Evolutionary conservation across 2,888 invertebrate genomes (phyloP).

Genomic region (Sarcophaga carnaria): DNA sequence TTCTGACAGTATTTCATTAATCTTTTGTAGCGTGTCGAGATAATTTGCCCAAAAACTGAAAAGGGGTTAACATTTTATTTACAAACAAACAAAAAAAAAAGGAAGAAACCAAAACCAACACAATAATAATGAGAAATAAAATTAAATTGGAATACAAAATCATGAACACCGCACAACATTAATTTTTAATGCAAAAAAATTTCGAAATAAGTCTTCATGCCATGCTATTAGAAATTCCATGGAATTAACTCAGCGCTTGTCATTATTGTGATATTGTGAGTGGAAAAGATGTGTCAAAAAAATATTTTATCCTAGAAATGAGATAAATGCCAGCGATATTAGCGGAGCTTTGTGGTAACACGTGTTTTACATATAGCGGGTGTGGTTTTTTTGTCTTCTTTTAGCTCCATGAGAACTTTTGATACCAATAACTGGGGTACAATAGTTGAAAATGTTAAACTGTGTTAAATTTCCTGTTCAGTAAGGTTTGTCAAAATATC

Average conservation of each 20-base stretch:
- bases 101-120: neutral
- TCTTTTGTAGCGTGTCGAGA: constrained; percentile 62
- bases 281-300: neutral
- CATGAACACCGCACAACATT: constrained; percentile 5
- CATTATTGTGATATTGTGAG: neutral
- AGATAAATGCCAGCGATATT: too few species aligned
- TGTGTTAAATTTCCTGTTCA: too few species aligned
- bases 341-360: too few species aligned
- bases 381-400: too few species aligned
- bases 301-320: neutral
- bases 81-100: neutral
- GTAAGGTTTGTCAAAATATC: too few species aligned
- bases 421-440: too few species aligned
- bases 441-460: too few species aligned
- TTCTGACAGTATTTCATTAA: constrained; percentile 71
- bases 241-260: neutral
- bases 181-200: constrained; percentile 25
- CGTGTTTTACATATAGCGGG: too few species aligned
- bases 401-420: too few species aligned
- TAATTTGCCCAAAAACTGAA: constrained; percentile 31
- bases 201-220: neutral
- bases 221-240: neutral
- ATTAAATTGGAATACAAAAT: neutral
- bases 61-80: neutral
- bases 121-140: constrained; percentile 9